Conservation (phyloP, 2,113 vertebrate species). For the Cololabis saira region DNA sequence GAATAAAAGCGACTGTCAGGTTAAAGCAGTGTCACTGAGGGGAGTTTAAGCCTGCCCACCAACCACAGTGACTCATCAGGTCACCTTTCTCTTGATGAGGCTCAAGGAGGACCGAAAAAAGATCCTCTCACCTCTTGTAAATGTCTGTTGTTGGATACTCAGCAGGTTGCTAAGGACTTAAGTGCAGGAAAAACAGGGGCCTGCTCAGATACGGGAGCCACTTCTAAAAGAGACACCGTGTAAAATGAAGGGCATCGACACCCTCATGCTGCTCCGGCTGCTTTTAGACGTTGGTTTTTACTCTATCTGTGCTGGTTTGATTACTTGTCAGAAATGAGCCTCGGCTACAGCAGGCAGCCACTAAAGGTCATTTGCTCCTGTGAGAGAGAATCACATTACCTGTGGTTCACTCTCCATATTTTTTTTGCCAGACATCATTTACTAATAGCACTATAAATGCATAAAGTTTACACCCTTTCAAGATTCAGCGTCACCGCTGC, state of each 20-base stretch:
- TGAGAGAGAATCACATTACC: slow-evolving; percentile 34
- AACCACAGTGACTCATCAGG: slow-evolving; percentile 61
- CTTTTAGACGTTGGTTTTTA: slow-evolving; percentile 23
- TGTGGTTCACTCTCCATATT: slow-evolving; percentile 31
- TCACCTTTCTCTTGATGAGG: slow-evolving; percentile 69
- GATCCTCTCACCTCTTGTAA: slow-evolving; percentile 61
- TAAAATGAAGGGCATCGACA: slow-evolving; percentile 48
- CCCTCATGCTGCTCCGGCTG: slow-evolving; percentile 3
- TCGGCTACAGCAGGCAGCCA: slow-evolving; percentile 4
- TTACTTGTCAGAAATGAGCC: slow-evolving; percentile 27
- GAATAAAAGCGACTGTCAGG: slow-evolving; percentile 20
- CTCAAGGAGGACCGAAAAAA: slow-evolving; percentile 74
- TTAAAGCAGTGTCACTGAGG: neutral
- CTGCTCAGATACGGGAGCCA: slow-evolving; percentile 51
- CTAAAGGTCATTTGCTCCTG: slow-evolving; percentile 40
- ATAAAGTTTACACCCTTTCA: slow-evolving; percentile 21
- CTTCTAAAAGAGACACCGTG: slow-evolving; percentile 41
- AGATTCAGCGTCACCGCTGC: slow-evolving; percentile 18
- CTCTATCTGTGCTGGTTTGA: neutral
- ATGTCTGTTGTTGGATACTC: slow-evolving; percentile 73
- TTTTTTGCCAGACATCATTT: slow-evolving; percentile 14
- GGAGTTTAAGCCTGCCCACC: slow-evolving; percentile 25
- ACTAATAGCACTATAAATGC: slow-evolving; percentile 38
- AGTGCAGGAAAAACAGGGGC: slow-evolving; percentile 60
- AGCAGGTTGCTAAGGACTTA: slow-evolving; percentile 69